phyloP scores from a whole-genome alignment of 2,113 vertebrate species.

The Bombycilla garrulus region DNA sequence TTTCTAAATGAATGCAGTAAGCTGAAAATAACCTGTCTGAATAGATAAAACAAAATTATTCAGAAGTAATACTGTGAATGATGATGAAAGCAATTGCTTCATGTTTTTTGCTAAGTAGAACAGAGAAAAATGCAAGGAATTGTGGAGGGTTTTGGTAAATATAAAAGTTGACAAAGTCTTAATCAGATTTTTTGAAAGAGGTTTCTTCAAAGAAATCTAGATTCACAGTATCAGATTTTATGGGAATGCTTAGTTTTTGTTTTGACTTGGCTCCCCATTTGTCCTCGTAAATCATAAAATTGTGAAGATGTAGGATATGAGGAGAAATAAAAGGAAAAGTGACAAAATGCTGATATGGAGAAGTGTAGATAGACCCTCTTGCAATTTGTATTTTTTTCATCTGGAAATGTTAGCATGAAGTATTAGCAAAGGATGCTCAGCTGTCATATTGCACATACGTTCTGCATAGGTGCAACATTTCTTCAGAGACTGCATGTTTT shows the following conservation, averaged over 20 bases:
- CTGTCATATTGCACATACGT: background rate
- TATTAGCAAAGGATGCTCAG: background rate
- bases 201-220: background rate
- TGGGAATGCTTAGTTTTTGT: background rate
- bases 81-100: constrained; percentile 2
- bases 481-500: background rate
- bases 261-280: background rate
- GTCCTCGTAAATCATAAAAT: background rate
- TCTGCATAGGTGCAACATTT: background rate
- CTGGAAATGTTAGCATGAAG: background rate
- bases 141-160: background rate
- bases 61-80: constrained; percentile 25
- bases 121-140: background rate
- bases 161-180: background rate
- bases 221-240: background rate
- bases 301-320: background rate
- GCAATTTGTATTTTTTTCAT: background rate
- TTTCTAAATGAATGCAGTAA: constrained; percentile 18
- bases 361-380: background rate
- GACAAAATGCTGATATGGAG: background rate
- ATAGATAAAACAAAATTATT: constrained; percentile 30
- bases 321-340: background rate
- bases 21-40: constrained; percentile 38
- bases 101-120: constrained; percentile 9
- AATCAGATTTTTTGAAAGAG: background rate